Base-by-base conservation (phyloP, 2,113 vertebrate genomes). In the Eudyptes chrysolophus region DNA sequence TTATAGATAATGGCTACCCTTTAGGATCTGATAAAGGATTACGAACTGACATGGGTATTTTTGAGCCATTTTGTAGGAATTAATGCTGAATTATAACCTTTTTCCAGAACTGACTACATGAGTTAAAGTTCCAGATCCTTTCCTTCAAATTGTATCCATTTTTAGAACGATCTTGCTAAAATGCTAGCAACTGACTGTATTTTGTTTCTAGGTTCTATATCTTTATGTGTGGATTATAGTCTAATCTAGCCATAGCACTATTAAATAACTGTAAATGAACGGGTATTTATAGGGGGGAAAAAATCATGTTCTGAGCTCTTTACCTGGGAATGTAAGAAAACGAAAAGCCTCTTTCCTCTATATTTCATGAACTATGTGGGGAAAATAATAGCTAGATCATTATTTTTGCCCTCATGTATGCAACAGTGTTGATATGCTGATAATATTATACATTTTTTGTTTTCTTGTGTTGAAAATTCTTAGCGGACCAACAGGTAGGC, bases 391-490 rank as follows among this genome's bases (percentile, higher is more conserved):
- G 80, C 87, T 86, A 36, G 81, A 82, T 87, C 77, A 69, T 89
- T 92, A 51, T 61, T 89, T 97, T 74, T 95, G 61, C 78, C 38
- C 27, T 69, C 0, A 1, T 7, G 2, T 55, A 10, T 85, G 82
- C 44, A 82, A 75, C 71, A 60, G 88, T 87, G 90, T 87, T 90
- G 90, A 64, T 94, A 81, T 52, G 92, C 84, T 96, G 87, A 89
- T 70, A 75, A 57, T 16, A 49, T 36, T 55, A 65, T 82, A 6
- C 6, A 17, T 21, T 62, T 75, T 92, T 57, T 83, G 84, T 90
- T 95, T 90, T 77, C 70, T 95, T 90, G 55, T 69, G 54, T 70
- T 79, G 84, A 55, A 90, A 90, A 51, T 74, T 88, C 20, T 4
- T 42, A 72, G 94, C 61, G 61, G 70, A 90, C 91, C 80, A 38